Evolutionary conservation across 2,888 invertebrate genomes (phyloP), one percentile per base, ranked within the genome.

Genomic region (Cheilosia urbana): DNA sequence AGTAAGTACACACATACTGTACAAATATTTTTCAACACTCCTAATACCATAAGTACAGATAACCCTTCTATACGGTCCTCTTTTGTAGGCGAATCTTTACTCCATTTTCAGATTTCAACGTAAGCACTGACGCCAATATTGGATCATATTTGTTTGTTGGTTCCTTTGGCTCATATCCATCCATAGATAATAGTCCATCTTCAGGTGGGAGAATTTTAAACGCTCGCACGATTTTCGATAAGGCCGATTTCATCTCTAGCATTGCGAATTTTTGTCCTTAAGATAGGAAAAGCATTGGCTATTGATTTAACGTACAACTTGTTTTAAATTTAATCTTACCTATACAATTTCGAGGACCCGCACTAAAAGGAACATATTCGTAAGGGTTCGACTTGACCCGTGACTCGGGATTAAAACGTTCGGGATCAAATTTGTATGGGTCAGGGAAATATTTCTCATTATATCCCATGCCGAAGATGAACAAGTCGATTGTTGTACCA

Each of bases 261-360:
- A 94, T 91, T 47, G 92, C 93, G 89, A 92, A 93, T 88, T 93
- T 93, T 89, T 93, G 93, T 17, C 93, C 92, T 88, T 7, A 40
- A 53, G 58, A 53, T 11, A 58, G 30, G 15, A 45, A 63, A 19
- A 34, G 3, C 21, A 15, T 42, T 88, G 76, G 68, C 87, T 65
- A 55, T 71, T 87, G 2, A 58, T 2, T 3, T 6, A 6, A 15
- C 5, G 1, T 3, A 15, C 13, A 37, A 13, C 1, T 34, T n/a
- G 15, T 0, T 58, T 55, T 19, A 19, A 49, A 11, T 13, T 15
- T 9, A 27, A 17, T 19, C 75, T 24, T 49, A 69, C 91, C 91
- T 79, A 95, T 94, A 87, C 95, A 95, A 88, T 95, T 95, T 55
- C 95, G 93, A 0, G 94, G 94, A 0, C 95, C 95, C 9, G 95